These are phyloP conservation scores for Morelia viridis DNA, from an alignment of 2,797 vertebrate genomes.

Conservation along the genomic window DNA sequence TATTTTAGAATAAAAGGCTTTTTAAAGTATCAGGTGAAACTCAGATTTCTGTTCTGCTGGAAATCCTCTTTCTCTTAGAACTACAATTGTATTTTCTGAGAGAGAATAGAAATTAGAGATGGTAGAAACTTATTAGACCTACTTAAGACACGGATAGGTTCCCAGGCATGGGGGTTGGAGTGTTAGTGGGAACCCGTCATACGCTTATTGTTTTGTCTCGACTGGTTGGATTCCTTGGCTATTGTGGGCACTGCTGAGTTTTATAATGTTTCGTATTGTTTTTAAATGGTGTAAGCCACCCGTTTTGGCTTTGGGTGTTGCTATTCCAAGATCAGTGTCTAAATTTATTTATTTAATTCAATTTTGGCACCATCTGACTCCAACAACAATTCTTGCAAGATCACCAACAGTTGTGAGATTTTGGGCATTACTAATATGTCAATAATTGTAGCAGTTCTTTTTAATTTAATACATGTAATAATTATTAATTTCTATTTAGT, in stretches of 20 bases:
- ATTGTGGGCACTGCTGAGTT: neutral
- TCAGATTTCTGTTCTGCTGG: conserved; percentile 65
- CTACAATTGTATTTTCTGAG: conserved; percentile 58
- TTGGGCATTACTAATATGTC: neutral
- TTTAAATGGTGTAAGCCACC: neutral
- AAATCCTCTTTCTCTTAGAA: conserved; percentile 66
- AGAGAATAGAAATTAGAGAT: conserved; percentile 43
- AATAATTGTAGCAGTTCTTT: neutral
- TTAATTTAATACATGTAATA: neutral
- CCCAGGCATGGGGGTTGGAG: neutral
- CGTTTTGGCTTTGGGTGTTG: too few species aligned
- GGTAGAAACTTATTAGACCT: conserved; percentile 36
- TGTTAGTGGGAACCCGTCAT: neutral
- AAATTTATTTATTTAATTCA: too few species aligned
- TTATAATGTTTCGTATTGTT: neutral
- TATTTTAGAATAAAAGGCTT: conserved; percentile 70
- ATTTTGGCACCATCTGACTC: too few species aligned
- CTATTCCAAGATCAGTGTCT: too few species aligned
- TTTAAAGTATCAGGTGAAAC: conserved; percentile 70
- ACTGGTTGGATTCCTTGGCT: neutral
- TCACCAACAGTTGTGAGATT: neutral
- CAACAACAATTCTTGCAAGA: neutral
- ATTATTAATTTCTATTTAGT: neutral
- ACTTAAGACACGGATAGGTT: neutral
- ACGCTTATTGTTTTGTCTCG: neutral